Base-by-base conservation (phyloP, 1,140 invertebrate species). In the Drosophila bocqueti region DNA sequence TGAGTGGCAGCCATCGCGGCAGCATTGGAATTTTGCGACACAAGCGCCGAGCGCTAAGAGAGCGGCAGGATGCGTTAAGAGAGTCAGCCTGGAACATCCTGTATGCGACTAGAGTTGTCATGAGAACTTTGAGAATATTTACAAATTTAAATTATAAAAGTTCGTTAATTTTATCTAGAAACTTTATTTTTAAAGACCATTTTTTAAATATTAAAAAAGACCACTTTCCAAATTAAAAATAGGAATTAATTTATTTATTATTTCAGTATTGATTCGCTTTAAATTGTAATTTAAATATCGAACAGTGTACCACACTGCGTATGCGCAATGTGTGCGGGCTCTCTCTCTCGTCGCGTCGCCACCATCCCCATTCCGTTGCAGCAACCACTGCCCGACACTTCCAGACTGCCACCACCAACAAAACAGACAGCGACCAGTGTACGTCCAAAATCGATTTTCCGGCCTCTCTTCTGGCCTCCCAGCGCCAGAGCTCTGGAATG, bases 1-100 rank as follows among this genome's bases (percentile, higher is more conserved):
- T 54, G 46, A 73, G 62, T 77, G 54, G 69, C 83, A 69, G 57
- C 58, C 74, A 73, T 61, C 38, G 68, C 62, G 73, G 54, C 66
- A 82, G 71, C 68, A 75, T 87, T 87, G 84, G 84, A 87, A 87
- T 87, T 87, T 90, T 84, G 68, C 77, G 84, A 64, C 77, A 83
- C 55, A 38, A 65, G 69, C 31, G 21, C 31, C 42, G 55, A 18
- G 60, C 34, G 9, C 40, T 64, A 80, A 87, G 84, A 87, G 81
- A 43, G 43, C 42, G 4, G 4, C 31, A 79, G 83, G 76, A 86
- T 45, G 55, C 31, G 15, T 42, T 71, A 82, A 85, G 79, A 82
- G 83, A 63, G 61, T 21, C 31, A 15, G 24, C 4, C n/a, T 46
- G 43, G 58, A 52, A 43, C n/a, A 24, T 21, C 31, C n/a, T 34